Evolutionary conservation across 2,888 invertebrate species (phyloP).

Genomic region (Oligia fasciuncula): DNA sequence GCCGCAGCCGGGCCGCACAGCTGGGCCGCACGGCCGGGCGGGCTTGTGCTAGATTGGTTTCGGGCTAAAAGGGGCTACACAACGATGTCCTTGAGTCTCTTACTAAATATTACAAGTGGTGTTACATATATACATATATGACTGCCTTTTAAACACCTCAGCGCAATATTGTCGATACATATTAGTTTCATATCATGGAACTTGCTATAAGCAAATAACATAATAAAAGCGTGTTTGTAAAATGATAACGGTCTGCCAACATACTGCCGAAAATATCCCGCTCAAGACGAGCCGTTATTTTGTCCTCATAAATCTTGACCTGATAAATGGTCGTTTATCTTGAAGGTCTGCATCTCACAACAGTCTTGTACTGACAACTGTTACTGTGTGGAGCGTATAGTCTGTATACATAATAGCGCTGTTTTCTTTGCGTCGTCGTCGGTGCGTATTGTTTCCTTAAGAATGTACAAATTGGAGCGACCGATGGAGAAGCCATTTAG

Average conservation of each 20-base stretch:
- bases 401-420: not conserved
- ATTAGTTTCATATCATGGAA: not conserved
- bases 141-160: not conserved
- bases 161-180: not conserved
- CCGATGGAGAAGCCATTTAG: conserved; percentile 14
- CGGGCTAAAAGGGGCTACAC: not conserved
- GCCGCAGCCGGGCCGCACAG: conserved; percentile 1
- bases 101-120: not conserved
- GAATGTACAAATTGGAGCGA: conserved; percentile 18
- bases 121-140: not conserved
- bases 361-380: conserved; percentile 8
- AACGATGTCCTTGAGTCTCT: not conserved
- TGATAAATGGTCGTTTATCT: not conserved
- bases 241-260: not conserved
- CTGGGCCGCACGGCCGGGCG: not conserved
- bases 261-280: not conserved
- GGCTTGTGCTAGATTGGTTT: conserved; percentile 22
- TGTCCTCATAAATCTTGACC: not conserved
- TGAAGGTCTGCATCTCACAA: not conserved
- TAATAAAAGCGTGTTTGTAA: not conserved
- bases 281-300: not conserved
- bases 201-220: not conserved
- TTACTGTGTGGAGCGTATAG: conserved; percentile 8
- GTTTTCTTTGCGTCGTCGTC: not conserved
- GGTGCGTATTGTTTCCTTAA: conserved; percentile 39